These are phyloP conservation scores for Sus scrofa DNA, from an alignment of 2,113 vertebrate genomes.

Conservation along the genomic window DNA sequence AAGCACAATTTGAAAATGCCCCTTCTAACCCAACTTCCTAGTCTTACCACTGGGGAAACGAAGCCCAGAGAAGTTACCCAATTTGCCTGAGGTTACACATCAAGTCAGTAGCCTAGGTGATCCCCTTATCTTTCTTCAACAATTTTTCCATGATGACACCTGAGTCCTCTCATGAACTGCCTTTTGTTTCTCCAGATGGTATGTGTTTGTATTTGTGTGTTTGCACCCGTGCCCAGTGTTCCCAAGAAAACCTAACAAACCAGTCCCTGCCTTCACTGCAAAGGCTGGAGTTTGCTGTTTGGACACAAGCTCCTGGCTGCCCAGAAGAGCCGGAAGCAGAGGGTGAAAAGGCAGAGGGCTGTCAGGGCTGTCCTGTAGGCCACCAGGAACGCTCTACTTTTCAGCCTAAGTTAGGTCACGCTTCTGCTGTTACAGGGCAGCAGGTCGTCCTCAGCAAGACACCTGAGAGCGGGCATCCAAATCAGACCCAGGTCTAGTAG, in stretches of 20 bases:
- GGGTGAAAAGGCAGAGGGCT: too few relatives aligned
- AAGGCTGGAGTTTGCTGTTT: neutral
- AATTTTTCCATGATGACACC: constrained; percentile 61
- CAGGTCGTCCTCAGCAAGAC: neutral
- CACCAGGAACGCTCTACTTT: fast-evolving
- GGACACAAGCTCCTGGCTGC: neutral
- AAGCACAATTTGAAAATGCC: neutral
- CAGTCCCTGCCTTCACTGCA: constrained; percentile 46
- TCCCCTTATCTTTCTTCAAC: constrained; percentile 41
- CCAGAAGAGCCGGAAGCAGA: neutral
- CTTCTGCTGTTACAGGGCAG: neutral
- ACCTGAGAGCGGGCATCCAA: neutral
- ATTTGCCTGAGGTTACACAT: neutral
- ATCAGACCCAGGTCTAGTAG: neutral
- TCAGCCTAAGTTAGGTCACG: neutral
- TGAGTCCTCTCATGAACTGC: constrained; percentile 15
- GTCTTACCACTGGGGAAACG: neutral
- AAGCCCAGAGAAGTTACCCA: neutral
- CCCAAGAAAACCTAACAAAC: constrained; percentile 72
- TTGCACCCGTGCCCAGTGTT: constrained; percentile 42
- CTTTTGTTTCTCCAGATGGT: constrained; percentile 59
- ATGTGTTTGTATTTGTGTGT: neutral
- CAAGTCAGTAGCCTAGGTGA: neutral
- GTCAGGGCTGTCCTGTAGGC: neutral
- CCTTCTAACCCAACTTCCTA: neutral